Evolutionary conservation across 2,797 vertebrate species (phyloP).

Genomic region (Lithobates pipiens): DNA sequence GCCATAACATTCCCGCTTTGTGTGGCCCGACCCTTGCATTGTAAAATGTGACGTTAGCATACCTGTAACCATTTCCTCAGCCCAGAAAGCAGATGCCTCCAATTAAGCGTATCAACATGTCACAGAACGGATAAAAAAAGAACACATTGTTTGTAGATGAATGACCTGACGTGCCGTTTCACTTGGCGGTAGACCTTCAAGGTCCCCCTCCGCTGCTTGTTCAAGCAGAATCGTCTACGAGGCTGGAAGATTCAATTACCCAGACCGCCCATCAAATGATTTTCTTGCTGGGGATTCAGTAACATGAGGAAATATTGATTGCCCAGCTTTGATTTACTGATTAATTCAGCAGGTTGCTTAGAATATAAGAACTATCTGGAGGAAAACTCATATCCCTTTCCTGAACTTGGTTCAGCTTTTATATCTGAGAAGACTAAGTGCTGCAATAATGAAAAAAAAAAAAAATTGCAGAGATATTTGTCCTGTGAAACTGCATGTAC

Average conservation of each 20-base stretch:
- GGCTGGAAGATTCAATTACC: conserved; percentile 38
- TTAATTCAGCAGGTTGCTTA: conserved; percentile 1
- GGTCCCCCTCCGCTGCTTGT: neutral
- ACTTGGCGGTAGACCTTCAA: conserved; percentile 16
- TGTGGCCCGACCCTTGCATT: too few species aligned
- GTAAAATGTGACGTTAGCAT: too few species aligned
- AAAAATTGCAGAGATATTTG: too few species aligned
- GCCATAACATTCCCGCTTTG: too few species aligned
- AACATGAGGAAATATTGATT: conserved; percentile 37
- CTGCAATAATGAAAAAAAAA: too few species aligned
- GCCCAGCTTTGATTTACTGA: conserved; percentile 3
- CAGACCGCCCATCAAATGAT: conserved; percentile 25
- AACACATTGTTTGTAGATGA: neutral
- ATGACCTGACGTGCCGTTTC: conserved; percentile 4
- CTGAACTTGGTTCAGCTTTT: too few species aligned
- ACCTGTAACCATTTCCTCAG: too few species aligned
- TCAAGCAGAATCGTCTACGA: conserved; percentile 12
- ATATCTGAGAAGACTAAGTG: too few species aligned
- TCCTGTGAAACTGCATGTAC: too few species aligned
- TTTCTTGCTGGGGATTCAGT: conserved; percentile 25
- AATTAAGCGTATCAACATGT: too few species aligned
- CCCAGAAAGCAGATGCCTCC: too few species aligned
- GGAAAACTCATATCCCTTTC: too few species aligned
- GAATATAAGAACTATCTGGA: neutral
- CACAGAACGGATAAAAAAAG: neutral